phyloP scores from a whole-genome alignment of 2,797 vertebrate genomes.

The Myotis findleyi region DNA sequence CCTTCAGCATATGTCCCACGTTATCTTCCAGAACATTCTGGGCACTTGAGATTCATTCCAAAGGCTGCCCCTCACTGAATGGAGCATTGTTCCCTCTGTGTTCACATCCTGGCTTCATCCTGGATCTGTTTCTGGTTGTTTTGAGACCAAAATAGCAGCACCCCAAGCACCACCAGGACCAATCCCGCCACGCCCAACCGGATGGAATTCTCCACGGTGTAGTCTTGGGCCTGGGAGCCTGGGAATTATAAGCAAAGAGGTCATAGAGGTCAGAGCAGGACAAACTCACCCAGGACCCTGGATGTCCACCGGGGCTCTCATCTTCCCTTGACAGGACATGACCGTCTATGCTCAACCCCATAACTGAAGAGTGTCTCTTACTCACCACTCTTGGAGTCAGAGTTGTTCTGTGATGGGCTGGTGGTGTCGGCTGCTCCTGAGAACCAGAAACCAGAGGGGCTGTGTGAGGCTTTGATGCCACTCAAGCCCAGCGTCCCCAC shows the following conservation, averaged over 20 bases:
- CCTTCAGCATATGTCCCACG: not conserved
- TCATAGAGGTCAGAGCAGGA: not conserved
- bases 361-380: not conserved
- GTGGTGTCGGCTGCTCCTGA: not conserved
- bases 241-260: not conserved
- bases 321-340: not conserved
- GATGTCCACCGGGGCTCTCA: not conserved
- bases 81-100: fast-evolving
- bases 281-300: too few species aligned
- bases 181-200: not conserved
- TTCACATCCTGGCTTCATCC: not conserved
- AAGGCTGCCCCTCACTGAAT: too few species aligned
- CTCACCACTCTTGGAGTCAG: not conserved
- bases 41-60: not conserved
- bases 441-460: too few species aligned
- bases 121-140: too few species aligned
- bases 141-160: not conserved
- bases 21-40: not conserved
- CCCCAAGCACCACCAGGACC: not conserved
- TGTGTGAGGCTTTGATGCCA: too few species aligned
- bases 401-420: too few species aligned
- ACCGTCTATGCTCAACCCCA: not conserved
- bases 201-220: not conserved
- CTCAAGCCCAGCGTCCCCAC: too few species aligned
- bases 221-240: not conserved